These are phyloP conservation scores for Notarius quadriscutis DNA, from an alignment of 2,113 vertebrate species.

Conservation along the genomic window DNA sequence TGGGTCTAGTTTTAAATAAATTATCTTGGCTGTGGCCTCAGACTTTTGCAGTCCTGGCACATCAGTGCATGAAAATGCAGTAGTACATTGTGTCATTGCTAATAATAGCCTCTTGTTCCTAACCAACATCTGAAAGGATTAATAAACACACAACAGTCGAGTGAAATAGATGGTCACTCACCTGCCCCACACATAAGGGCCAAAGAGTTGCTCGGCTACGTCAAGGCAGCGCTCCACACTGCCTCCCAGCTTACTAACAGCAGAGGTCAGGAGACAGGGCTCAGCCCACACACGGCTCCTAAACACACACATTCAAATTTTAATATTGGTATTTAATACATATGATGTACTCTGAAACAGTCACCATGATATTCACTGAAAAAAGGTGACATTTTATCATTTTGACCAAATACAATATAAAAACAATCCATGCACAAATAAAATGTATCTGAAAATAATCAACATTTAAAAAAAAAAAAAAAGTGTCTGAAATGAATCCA, in stretches of 20 bases:
- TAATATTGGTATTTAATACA: neutral
- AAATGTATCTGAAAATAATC: neutral
- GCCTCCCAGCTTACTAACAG: slow-evolving; percentile 88
- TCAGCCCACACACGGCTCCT: slow-evolving; percentile 98
- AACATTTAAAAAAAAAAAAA: neutral
- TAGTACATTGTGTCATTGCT: neutral
- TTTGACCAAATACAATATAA: neutral
- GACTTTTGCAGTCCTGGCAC: neutral
- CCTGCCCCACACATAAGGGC: slow-evolving; percentile 96
- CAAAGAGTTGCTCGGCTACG: slow-evolving; percentile 88
- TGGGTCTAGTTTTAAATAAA: neutral
- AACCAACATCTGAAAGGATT: neutral
- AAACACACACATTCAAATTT: neutral
- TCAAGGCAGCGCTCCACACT: slow-evolving; percentile 90
- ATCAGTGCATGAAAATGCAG: neutral
- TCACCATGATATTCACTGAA: neutral
- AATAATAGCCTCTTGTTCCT: neutral
- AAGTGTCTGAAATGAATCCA: neutral
- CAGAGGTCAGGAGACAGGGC: slow-evolving; percentile 87
- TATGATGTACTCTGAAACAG: neutral
- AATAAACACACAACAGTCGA: neutral
- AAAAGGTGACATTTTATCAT: neutral
- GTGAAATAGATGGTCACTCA: slow-evolving; percentile 55
- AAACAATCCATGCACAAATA: neutral
- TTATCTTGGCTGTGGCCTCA: neutral